Evolutionary conservation across 2,888 invertebrate genomes (phyloP).

Genomic region (Drosophila neoperkinsi): DNA sequence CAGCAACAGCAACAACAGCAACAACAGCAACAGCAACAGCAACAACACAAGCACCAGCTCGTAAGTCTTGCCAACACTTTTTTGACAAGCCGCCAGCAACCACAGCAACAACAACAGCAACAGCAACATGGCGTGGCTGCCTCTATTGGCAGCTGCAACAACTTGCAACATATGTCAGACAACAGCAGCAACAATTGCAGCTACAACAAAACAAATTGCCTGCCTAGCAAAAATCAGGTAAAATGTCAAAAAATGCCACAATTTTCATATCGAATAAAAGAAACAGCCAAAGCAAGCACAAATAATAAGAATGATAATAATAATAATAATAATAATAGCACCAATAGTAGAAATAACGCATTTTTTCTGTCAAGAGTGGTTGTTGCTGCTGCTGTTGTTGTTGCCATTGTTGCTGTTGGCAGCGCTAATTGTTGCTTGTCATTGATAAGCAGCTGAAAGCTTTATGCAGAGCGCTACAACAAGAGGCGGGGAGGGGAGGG

Average conservation of each 20-base stretch:
- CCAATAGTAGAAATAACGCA: conserved; percentile 41
- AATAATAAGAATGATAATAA: background rate
- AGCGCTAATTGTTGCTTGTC: conserved; percentile 62
- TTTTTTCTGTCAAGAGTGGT: conserved; percentile 25
- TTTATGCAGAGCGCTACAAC: conserved; percentile 9
- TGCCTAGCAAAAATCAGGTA: conserved; percentile 66
- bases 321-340: conserved; percentile 29
- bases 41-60: conserved; percentile 47
- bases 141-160: conserved; percentile 78
- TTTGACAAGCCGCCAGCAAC: conserved; percentile 62
- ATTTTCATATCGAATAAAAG: conserved; percentile 44
- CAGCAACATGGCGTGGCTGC: conserved; percentile 65
- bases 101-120: conserved; percentile 19
- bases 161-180: conserved; percentile 72
- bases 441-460: conserved; percentile 58
- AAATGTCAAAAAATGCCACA: conserved; percentile 69
- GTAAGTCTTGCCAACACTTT: conserved; percentile 68
- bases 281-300: conserved; percentile 10
- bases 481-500: background rate
- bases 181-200: conserved; percentile 37
- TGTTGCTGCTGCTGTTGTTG: conserved; percentile 17
- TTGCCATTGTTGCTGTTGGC: conserved; percentile 34
- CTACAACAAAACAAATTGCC: conserved; percentile 62
- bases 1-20: conserved; percentile 58
- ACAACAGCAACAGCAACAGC: too few species aligned